A percentile compares a stretch with the other conserved stretches of the same genome.
Conservation (phyloP, 2,888 invertebrate species). For the Erannis defoliaria region DNA sequence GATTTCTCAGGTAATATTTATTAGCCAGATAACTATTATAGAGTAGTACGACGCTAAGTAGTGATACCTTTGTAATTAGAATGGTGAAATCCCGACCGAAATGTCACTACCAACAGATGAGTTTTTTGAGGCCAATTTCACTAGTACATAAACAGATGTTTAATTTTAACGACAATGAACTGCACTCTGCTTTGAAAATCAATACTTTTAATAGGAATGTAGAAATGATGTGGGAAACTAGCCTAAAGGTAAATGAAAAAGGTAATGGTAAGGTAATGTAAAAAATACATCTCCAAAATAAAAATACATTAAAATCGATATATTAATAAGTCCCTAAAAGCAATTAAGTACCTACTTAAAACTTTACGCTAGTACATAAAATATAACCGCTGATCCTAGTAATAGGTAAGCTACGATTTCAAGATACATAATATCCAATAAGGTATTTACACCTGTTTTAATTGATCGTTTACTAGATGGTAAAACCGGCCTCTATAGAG, state of each 20-base stretch:
- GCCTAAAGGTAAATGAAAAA: no score
- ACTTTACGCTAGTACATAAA: constrained; percentile 11
- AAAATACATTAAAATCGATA: background rate
- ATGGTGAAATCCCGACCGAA: constrained; percentile 40
- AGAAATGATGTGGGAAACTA: no score
- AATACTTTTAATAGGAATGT: no score
- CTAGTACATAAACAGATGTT: constrained; percentile 5
- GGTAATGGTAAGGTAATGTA: background rate
- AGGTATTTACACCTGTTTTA: constrained; percentile 30
- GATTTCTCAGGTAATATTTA: constrained; percentile 18
- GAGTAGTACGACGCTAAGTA: constrained; percentile 38
- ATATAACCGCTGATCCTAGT: constrained; percentile 1
- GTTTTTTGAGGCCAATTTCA: constrained; percentile 16
- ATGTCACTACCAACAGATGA: constrained; percentile 38
- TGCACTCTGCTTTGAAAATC: no score
- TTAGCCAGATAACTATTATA: constrained; percentile 27
- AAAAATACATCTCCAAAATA: background rate
- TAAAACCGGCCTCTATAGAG: constrained; percentile 41
- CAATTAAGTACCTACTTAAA: constrained; percentile 5
- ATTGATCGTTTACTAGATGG: constrained; percentile 29
- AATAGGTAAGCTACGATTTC: constrained; percentile 26
- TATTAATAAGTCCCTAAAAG: background rate
- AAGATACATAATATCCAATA: constrained; percentile 15
- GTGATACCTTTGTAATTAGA: constrained; percentile 44
- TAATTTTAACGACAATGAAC: background rate